A percentile compares a stretch with the other conserved stretches of the same genome.
Conservation (phyloP, 2,113 vertebrate genomes). For the Nipponia nippon region DNA sequence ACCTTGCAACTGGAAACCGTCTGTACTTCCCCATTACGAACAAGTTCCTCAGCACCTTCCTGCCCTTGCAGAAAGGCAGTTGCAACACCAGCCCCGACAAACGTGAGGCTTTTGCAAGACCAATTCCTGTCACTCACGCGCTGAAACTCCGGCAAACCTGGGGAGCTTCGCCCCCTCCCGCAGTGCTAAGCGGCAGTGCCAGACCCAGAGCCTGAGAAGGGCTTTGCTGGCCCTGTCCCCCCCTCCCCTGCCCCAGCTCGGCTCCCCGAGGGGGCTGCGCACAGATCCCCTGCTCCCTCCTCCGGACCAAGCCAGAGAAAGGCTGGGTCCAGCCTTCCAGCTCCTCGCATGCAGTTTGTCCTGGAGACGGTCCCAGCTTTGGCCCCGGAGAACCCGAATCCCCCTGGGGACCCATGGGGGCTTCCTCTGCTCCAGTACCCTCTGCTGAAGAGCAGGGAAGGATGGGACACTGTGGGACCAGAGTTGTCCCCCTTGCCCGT, state of each 20-base stretch:
- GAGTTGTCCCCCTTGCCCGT: rapidly evolving
- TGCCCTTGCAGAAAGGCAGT: background rate
- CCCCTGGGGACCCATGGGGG: rapidly evolving
- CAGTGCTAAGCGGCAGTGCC: rapidly evolving
- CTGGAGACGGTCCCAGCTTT: background rate
- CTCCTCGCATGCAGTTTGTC: rapidly evolving
- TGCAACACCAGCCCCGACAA: background rate
- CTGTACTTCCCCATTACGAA: background rate
- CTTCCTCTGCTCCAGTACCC: too few species aligned
- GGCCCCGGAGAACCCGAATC: background rate
- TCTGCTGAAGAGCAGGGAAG: background rate
- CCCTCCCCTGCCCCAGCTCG: too few species aligned
- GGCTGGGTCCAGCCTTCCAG: background rate
- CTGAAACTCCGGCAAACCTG: background rate
- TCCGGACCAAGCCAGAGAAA: too few species aligned
- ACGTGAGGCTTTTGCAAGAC: background rate
- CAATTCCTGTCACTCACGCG: background rate
- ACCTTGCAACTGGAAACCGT: background rate
- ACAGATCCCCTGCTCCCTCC: background rate
- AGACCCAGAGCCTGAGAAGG: rapidly evolving
- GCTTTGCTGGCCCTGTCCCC: background rate
- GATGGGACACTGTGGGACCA: rapidly evolving
- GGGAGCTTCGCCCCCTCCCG: background rate
- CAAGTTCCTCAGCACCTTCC: conserved; percentile 21
- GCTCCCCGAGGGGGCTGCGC: background rate